These are phyloP conservation scores for Danaus melanippus DNA, from an alignment of 1,140 invertebrate genomes.

Conservation along the genomic window DNA sequence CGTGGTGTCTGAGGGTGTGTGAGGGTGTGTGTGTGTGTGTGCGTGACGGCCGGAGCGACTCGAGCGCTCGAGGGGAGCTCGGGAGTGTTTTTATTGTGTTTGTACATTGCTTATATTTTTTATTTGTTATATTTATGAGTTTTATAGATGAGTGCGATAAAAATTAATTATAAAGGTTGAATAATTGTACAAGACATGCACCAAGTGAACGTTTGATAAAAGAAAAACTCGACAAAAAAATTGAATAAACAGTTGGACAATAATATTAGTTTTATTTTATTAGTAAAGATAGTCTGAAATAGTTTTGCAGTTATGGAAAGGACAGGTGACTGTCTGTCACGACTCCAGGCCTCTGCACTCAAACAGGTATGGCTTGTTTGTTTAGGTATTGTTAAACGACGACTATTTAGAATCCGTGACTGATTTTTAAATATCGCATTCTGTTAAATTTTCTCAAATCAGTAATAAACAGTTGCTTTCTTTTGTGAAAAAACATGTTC, in stretches of 20 bases:
- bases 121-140: slow-evolving; percentile 56
- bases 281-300: no score
- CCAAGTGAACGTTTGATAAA: slow-evolving; percentile 17
- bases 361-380: no score
- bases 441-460: no score
- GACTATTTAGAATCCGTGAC: no score
- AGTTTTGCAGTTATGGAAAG: no score
- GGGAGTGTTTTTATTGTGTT: slow-evolving; percentile 34
- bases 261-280: slow-evolving; percentile 17
- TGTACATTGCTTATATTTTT: slow-evolving; percentile 44
- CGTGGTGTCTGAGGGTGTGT: background rate
- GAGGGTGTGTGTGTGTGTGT: slow-evolving; percentile 9
- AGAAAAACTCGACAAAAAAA: slow-evolving; percentile 20
- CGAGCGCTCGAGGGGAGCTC: slow-evolving; percentile 8
- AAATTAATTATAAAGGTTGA: slow-evolving; percentile 33
- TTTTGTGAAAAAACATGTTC: no score
- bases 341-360: no score
- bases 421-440: no score
- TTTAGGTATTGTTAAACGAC: no score
- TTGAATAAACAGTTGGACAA: slow-evolving; percentile 60
- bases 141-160: slow-evolving; percentile 33
- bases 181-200: slow-evolving; percentile 22
- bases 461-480: no score
- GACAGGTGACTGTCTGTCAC: no score
- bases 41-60: slow-evolving; percentile 8